Base-by-base conservation (phyloP, 1,140 invertebrate genomes). In the Zaprionus davidi region DNA sequence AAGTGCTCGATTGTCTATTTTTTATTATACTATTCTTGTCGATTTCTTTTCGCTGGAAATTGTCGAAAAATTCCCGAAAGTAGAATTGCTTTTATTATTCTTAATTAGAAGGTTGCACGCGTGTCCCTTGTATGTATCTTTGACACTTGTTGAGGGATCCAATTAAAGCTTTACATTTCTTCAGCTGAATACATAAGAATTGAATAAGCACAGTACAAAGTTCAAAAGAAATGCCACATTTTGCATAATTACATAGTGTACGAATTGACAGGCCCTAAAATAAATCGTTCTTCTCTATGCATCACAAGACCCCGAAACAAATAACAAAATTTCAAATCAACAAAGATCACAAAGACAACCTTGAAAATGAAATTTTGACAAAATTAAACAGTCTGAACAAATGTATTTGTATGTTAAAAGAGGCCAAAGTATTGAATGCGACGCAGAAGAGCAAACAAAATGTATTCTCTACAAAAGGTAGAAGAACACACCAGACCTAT, bases 11-110 rank as follows among this genome's bases (percentile, higher is more conserved):
- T 56, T 57, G 67, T 62, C 34, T n/a, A 49, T 49, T 49, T 24
- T 20, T 24, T 49, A 9, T 51, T 17, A 22, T 28, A 7, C 3
- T 28, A 5, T 31, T 49, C 3, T 28, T 41, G 44, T 28, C 44
- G 36, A 22, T 36, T 55, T 63, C 31, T n/a, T 31, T 67, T 67
- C 64, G 34, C 34, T 57, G 60, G 28, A 78, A 78, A 71, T 76
- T 71, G 62, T 60, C 55, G 34, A 68, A 57, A 83, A 65, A 65
- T 49, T 38, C 58, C 62, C 46, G 9, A 69, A 71, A 68, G 26
- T n/a, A 64, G 38, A 72, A 74, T 83, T 84, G 74, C 38, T 65
- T 76, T 71, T 77, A 83, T 80, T 73, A 82, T 72, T 77, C 70
- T 75, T 51, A 80, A 78, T 87, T 78, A 76, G 59, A 12, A 34